Evolutionary conservation across 2,888 invertebrate genomes (phyloP).

Genomic region (Nipponacmea schrenckii): DNA sequence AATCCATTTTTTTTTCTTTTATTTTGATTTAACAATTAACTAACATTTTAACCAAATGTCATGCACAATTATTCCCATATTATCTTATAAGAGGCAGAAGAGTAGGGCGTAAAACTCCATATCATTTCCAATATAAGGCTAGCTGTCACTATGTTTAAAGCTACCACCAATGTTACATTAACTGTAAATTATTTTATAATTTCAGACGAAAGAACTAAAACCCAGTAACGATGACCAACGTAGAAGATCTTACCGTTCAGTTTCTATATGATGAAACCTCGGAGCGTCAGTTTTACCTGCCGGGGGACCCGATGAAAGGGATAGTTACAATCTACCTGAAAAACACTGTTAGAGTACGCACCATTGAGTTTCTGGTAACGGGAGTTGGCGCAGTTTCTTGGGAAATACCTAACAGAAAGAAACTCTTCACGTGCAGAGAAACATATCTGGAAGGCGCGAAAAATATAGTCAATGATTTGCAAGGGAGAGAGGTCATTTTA

Average conservation of each 20-base stretch:
- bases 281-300: slow-evolving; percentile 63
- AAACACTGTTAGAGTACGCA: slow-evolving; percentile 17
- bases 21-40: too few species aligned
- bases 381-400: slow-evolving; percentile 33
- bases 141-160: too few species aligned
- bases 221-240: slow-evolving; percentile 17
- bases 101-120: too few species aligned
- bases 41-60: too few species aligned
- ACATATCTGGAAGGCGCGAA: slow-evolving; percentile 42
- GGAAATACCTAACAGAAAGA: slow-evolving; percentile 23
- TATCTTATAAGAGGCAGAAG: too few species aligned
- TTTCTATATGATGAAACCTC: slow-evolving; percentile 46
- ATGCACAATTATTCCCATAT: too few species aligned
- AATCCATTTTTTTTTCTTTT: too few species aligned
- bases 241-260: slow-evolving; percentile 31
- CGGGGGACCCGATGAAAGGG: slow-evolving; percentile 63
- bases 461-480: slow-evolving; percentile 36
- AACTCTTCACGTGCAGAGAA: slow-evolving; percentile 13
- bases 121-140: too few species aligned
- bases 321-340: slow-evolving; percentile 34
- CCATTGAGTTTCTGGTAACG: slow-evolving; percentile 23
- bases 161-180: too few species aligned
- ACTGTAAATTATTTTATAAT: too few species aligned
- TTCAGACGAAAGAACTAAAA: too few species aligned
- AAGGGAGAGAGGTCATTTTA: slow-evolving; percentile 36